Conservation (phyloP, 64 coral and sea anemone species). For the Catalaphyllia jardinei region DNA sequence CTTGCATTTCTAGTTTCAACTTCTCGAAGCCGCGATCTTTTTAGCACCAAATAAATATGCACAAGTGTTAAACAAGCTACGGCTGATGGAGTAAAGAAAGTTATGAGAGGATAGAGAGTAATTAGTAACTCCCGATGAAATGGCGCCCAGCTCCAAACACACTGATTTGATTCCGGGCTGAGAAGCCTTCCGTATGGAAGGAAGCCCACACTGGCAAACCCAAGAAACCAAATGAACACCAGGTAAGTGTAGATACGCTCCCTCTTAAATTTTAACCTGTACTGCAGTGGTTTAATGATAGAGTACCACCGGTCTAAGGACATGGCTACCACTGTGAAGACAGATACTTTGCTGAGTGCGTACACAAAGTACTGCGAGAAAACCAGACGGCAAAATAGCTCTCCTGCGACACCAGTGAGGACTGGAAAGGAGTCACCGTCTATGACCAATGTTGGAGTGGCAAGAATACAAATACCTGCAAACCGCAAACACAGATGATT, state of each 20-base stretch:
- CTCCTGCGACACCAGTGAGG: conserved; percentile 5
- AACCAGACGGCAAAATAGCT: conserved; percentile 54
- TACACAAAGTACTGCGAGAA: conserved; percentile 55
- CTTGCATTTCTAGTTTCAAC: not conserved
- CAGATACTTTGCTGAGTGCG: conserved; percentile 48
- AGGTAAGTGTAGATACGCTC: conserved; percentile 12
- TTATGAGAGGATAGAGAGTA: conserved; percentile 12
- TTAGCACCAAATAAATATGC: conserved; percentile 44
- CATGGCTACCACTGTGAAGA: conserved; percentile 33
- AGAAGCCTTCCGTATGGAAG: too few species aligned
- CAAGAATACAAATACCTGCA: conserved; percentile 28
- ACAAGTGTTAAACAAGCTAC: conserved; percentile 51
- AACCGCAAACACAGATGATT: too few species aligned
- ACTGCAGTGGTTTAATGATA: conserved; percentile 42
- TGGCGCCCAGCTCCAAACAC: too few species aligned
- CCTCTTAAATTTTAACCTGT: conserved; percentile 27
- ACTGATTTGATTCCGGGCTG: too few species aligned
- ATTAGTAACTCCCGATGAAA: too few species aligned
- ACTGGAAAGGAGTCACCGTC: not conserved
- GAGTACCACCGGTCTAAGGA: conserved; percentile 63
- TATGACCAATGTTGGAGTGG: conserved; percentile 11
- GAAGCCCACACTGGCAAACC: conserved; percentile 19
- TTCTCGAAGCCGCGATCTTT: not conserved
- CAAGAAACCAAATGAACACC: conserved; percentile 47
- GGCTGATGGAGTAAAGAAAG: conserved; percentile 51